Evolutionary conservation across 2,888 invertebrate genomes (phyloP).

Genomic region (Tetropium fuscum): DNA sequence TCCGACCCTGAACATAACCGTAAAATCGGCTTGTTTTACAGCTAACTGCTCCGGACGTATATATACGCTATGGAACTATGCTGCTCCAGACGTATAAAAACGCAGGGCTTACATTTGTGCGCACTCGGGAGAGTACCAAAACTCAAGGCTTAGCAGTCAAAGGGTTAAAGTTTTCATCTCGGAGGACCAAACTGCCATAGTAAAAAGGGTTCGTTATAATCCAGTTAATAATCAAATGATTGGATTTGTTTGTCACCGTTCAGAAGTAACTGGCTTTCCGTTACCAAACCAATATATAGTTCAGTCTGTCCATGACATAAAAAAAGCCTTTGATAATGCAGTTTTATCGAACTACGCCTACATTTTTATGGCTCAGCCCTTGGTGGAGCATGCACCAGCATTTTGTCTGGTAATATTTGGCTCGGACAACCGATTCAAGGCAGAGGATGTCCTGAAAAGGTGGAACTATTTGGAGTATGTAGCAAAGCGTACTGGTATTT

Average conservation of each 20-base stretch:
- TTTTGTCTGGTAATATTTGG: conserved; percentile 38
- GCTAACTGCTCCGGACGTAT: no score
- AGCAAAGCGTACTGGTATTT: conserved; percentile 29
- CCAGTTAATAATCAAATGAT: conserved; percentile 27
- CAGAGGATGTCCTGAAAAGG: conserved; percentile 25
- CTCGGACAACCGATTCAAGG: conserved; percentile 32
- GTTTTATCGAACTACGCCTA: conserved; percentile 26
- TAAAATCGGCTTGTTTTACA: no score
- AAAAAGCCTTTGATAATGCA: conserved; percentile 23
- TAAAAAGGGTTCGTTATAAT: conserved; percentile 25
- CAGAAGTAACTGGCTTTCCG: conserved; percentile 27
- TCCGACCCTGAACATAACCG: no score
- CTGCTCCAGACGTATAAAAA: no score
- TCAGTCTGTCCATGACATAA: conserved; percentile 27
- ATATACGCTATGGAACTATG: no score
- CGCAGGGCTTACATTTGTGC: no score
- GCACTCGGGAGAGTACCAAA: no score
- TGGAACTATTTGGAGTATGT: conserved; percentile 31
- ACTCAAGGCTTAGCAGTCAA: no score
- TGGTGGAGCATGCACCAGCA: conserved; percentile 28
- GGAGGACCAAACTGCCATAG: conserved; percentile 32
- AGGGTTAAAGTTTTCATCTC: conserved; percentile 12
- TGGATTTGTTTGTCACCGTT: conserved; percentile 21
- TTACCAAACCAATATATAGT: conserved; percentile 20
- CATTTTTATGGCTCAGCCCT: conserved; percentile 36